Percentiles rank a stretch among this genome's conserved stretches.
Evolutionary conservation across 2,797 vertebrate species (phyloP).

Genomic region (Rhinatrema bivittatum): DNA sequence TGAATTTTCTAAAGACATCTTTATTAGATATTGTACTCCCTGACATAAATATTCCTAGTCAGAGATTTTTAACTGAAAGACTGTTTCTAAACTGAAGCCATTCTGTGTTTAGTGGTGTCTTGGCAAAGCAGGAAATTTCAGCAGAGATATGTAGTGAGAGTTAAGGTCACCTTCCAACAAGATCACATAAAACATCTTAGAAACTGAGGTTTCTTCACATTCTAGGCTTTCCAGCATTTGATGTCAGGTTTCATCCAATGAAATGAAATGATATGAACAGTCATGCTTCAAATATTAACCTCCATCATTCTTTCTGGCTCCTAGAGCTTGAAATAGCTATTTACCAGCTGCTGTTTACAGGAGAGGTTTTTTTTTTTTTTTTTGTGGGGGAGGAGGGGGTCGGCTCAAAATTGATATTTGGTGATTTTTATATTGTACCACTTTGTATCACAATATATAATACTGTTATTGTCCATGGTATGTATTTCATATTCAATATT

Average conservation of each 20-base stretch:
- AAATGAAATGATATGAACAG: constrained; percentile 42
- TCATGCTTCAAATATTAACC: constrained; percentile 38
- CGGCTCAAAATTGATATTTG: constrained; percentile 14
- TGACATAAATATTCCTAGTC: constrained; percentile 16
- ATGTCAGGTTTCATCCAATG: constrained; percentile 33
- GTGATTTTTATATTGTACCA: constrained; percentile 13
- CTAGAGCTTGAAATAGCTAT: constrained; percentile 25
- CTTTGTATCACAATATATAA: no score
- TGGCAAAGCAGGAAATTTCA: constrained; percentile 30
- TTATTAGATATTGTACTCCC: constrained; percentile 36
- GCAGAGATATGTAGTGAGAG: constrained; percentile 27
- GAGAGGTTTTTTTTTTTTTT: constrained; percentile 27
- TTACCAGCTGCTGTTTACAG: constrained; percentile 17
- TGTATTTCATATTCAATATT: no score
- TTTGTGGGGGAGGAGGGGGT: constrained; percentile 26
- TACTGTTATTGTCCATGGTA: no score
- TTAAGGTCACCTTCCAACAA: constrained; percentile 53
- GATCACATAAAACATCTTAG: constrained; percentile 30
- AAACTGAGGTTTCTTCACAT: constrained; percentile 26
- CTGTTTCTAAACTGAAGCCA: constrained; percentile 9
- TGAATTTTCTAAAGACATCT: constrained; percentile 34
- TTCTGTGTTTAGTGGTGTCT: constrained; percentile 20
- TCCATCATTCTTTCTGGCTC: constrained; percentile 28
- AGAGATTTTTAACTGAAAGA: constrained; percentile 25
- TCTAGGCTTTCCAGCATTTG: constrained; percentile 29